phyloP scores from a whole-genome alignment of 2,797 vertebrate species.

The Telmatherina bonti region DNA sequence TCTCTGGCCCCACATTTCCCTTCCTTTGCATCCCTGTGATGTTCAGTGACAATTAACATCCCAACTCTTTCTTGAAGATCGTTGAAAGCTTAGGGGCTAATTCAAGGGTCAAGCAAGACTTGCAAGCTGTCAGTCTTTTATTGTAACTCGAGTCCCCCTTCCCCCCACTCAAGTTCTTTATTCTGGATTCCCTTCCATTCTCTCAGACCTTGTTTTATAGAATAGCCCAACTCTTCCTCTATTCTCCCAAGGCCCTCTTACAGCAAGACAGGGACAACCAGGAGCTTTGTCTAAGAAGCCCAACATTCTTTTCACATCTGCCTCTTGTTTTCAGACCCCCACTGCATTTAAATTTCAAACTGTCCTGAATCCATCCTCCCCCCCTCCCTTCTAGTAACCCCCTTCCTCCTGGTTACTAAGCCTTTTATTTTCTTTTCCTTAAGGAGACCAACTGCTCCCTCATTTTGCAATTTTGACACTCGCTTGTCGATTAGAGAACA shows the following conservation, averaged over 20 bases:
- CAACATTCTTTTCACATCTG: conserved; percentile 85
- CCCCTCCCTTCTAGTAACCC: conserved; percentile 68
- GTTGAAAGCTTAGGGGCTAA: conserved; percentile 85
- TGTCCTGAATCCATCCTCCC: conserved; percentile 77
- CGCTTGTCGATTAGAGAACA: conserved; percentile 68
- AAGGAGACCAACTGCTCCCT: conserved; percentile 62
- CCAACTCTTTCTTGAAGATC: conserved; percentile 77
- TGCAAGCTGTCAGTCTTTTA: conserved; percentile 87
- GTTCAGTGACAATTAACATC: conserved; percentile 82
- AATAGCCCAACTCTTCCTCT: conserved; percentile 79
- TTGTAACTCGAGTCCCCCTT: conserved; percentile 71
- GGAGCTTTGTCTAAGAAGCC: conserved; percentile 81
- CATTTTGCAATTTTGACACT: conserved; percentile 62
- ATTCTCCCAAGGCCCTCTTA: conserved; percentile 80
- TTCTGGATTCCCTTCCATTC: conserved; percentile 62
- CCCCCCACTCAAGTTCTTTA: conserved; percentile 65
- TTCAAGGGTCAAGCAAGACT: conserved; percentile 88
- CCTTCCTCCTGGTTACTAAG: conserved; percentile 64
- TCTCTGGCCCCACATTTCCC: conserved; percentile 63
- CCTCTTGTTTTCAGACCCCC: conserved; percentile 82
- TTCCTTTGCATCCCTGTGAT: conserved; percentile 76
- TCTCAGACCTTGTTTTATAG: conserved; percentile 74
- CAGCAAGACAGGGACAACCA: conserved; percentile 78
- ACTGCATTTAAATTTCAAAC: conserved; percentile 84
- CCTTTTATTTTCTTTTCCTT: conserved; percentile 48